phyloP scores from a whole-genome alignment of 2,113 vertebrate genomes.

The Chiloscyllium plagiosum region DNA sequence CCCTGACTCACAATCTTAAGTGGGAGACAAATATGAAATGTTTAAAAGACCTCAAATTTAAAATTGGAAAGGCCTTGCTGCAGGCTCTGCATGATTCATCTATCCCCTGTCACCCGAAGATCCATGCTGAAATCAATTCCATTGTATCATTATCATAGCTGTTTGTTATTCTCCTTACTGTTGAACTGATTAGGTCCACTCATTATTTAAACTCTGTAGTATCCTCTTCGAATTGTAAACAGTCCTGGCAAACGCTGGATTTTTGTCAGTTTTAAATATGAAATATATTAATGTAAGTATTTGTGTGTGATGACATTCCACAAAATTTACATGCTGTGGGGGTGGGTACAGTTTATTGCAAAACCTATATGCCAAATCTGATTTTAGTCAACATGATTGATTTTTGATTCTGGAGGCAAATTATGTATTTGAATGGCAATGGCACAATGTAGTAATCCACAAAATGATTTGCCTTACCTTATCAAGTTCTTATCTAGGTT shows the following conservation, averaged over 20 bases:
- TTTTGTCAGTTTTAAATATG: background rate
- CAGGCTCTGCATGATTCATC: too few species aligned
- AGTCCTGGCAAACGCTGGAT: background rate
- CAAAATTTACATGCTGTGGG: background rate
- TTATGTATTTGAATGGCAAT: background rate
- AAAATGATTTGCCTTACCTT: background rate
- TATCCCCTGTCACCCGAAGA: background rate
- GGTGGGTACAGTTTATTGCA: background rate
- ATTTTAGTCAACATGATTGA: background rate
- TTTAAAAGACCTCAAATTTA: background rate
- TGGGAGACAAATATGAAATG: background rate
- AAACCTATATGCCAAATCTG: background rate
- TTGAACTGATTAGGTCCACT: background rate
- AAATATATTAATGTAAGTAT: background rate
- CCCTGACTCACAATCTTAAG: background rate
- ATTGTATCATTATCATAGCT: background rate
- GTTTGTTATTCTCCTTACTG: background rate
- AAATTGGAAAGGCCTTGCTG: background rate
- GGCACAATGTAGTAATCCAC: background rate
- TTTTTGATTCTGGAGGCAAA: background rate
- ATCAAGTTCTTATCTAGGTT: background rate
- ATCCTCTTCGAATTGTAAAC: background rate
- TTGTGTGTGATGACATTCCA: background rate
- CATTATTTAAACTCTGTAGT: background rate
- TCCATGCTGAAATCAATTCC: background rate